phyloP scores from a whole-genome alignment of 2,113 vertebrate genomes.

The Brachyhypopomus gauderio region DNA sequence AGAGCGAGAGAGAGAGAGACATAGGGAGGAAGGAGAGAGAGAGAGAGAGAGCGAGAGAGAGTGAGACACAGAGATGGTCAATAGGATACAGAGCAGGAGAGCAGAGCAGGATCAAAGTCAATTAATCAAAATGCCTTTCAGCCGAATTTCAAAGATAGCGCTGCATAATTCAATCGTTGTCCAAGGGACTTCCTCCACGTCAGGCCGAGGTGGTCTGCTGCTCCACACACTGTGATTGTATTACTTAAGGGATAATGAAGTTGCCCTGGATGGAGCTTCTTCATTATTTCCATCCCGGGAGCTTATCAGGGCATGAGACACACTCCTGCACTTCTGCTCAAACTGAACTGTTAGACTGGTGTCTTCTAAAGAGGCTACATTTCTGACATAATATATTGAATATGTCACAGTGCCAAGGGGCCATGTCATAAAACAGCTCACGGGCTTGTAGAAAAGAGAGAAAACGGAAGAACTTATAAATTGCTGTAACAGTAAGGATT shows the following conservation, averaged over 20 bases:
- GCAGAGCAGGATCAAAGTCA: slow-evolving; percentile 54
- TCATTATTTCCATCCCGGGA: slow-evolving; percentile 29
- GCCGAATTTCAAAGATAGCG: slow-evolving; percentile 60
- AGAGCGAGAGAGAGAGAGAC: slow-evolving; percentile 43
- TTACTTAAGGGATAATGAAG: slow-evolving; percentile 57
- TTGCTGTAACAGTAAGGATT: no score
- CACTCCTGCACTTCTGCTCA: not conserved
- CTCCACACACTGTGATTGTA: slow-evolving; percentile 42
- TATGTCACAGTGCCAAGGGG: not conserved
- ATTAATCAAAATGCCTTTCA: slow-evolving; percentile 61
- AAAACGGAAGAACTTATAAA: not conserved
- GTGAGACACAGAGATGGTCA: slow-evolving; percentile 31
- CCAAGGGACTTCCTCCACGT: slow-evolving; percentile 14
- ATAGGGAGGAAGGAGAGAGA: slow-evolving; percentile 10
- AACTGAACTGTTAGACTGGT: not conserved
- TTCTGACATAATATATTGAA: slow-evolving; percentile 12
- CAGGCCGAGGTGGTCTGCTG: slow-evolving; percentile 18
- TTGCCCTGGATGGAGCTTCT: slow-evolving; percentile 37
- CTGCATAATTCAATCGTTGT: slow-evolving; percentile 63
- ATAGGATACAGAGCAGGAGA: not conserved
- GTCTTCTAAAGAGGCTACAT: slow-evolving; percentile 6
- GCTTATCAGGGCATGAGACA: slow-evolving; percentile 12
- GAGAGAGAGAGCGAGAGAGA: slow-evolving; percentile 24
- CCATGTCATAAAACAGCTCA: slow-evolving; percentile 8
- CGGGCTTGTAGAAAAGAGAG: no score